Conservation (phyloP, 2,888 invertebrate species). For the Caenorhabditis sp. region DNA sequence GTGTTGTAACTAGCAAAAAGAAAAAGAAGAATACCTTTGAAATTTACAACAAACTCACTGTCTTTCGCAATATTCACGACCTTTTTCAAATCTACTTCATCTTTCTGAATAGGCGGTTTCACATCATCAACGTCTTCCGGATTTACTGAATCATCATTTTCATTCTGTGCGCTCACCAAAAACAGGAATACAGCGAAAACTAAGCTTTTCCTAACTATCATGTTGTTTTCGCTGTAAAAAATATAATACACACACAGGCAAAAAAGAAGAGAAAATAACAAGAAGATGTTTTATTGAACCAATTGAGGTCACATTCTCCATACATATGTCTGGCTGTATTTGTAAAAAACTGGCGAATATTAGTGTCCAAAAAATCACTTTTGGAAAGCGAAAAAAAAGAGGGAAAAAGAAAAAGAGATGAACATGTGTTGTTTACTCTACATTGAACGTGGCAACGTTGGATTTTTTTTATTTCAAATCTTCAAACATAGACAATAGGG, state of each 20-base stretch:
- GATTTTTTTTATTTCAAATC: no score
- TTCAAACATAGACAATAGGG: no score
- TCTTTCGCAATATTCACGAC: conserved; percentile 5
- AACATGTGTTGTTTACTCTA: neutral
- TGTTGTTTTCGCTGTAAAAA: no score
- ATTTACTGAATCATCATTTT: conserved; percentile 20
- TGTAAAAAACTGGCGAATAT: neutral
- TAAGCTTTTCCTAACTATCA: neutral
- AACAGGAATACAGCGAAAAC: neutral
- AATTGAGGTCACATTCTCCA: conserved; percentile 34
- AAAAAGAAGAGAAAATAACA: neutral
- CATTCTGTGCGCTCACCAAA: neutral
- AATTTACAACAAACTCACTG: neutral
- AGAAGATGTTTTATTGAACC: conserved; percentile 4
- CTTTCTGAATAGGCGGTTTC: conserved; percentile 26
- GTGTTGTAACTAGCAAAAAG: neutral
- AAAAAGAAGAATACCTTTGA: neutral
- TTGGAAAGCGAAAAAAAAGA: neutral
- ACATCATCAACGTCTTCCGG: conserved; percentile 39
- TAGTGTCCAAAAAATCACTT: neutral
- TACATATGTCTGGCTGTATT: neutral
- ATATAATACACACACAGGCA: no score
- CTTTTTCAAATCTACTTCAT: conserved; percentile 8
- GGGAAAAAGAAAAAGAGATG: neutral
- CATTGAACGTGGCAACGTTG: neutral